Conservation (phyloP, 2,888 invertebrate species). For the Cosmopolites sordidus region DNA sequence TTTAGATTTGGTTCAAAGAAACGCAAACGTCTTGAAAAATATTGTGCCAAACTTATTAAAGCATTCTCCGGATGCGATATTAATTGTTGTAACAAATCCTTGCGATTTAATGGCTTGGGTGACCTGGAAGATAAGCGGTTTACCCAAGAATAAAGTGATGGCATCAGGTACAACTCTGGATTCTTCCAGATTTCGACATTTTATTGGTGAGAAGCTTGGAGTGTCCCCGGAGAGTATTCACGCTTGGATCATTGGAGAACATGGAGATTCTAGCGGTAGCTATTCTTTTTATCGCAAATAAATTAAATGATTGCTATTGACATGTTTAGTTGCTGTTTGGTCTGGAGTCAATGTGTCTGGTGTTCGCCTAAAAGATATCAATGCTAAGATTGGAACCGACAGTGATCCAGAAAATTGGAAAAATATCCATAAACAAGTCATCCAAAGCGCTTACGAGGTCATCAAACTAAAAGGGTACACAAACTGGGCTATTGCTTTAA, state of each 20-base stretch:
- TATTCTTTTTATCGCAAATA: not conserved
- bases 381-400: conserved; percentile 66
- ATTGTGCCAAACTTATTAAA: conserved; percentile 79
- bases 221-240: conserved; percentile 82
- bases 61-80: conserved; percentile 79
- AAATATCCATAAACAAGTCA: conserved; percentile 74
- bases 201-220: conserved; percentile 75
- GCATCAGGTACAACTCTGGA: conserved; percentile 93
- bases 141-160: conserved; percentile 80
- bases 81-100: conserved; percentile 87
- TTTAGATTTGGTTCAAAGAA: conserved; percentile 85
- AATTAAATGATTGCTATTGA: not conserved
- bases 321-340: conserved; percentile 88
- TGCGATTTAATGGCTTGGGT: conserved; percentile 76
- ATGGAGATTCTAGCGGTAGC: conserved; percentile 65
- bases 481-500: conserved; percentile 85
- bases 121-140: conserved; percentile 87
- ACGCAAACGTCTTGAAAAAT: conserved; percentile 80
- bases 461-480: conserved; percentile 87
- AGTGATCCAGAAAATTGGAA: conserved; percentile 76
- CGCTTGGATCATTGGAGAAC: conserved; percentile 92
- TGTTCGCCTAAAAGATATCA: conserved; percentile 72
- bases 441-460: conserved; percentile 81
- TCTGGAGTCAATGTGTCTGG: conserved; percentile 91
- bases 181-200: conserved; percentile 84